Percentiles rank a stretch among this genome's conserved stretches.
Evolutionary conservation across 2,888 invertebrate species (phyloP).

Genomic region (Temnothorax ravouxi): DNA sequence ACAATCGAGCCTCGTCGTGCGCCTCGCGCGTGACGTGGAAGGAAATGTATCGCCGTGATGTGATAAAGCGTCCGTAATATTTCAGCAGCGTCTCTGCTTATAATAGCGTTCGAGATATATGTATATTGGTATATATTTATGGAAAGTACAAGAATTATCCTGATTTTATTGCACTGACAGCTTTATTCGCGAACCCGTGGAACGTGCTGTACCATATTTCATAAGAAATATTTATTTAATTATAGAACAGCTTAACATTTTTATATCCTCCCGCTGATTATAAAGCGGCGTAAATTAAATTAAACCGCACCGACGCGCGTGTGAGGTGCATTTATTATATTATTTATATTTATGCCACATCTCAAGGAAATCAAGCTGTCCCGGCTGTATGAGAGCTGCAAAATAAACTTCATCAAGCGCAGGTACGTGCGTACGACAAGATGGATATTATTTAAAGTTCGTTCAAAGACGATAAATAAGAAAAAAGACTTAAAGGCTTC

Average conservation of each 20-base stretch:
- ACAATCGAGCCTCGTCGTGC: slow-evolving; percentile 55
- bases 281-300: slow-evolving; percentile 27
- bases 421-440: background rate
- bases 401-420: background rate
- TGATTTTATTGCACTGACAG: slow-evolving; percentile 13
- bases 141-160: slow-evolving; percentile 1
- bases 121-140: background rate
- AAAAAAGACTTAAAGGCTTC: background rate
- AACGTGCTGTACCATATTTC: background rate
- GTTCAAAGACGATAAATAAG: background rate
- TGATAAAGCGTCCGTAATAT: slow-evolving; percentile 31
- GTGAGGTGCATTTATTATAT: slow-evolving; percentile 14
- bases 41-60: slow-evolving; percentile 41
- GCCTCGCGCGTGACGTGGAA: slow-evolving; percentile 48
- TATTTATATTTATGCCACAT: slow-evolving; percentile 24
- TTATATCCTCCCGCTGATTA: slow-evolving; percentile 4
- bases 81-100: slow-evolving; percentile 7
- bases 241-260: slow-evolving; percentile 30
- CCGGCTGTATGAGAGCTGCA: background rate
- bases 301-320: slow-evolving; percentile 2
- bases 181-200: background rate
- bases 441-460: slow-evolving; percentile 16
- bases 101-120: background rate
- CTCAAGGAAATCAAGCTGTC: slow-evolving; percentile 40
- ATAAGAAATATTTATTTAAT: slow-evolving; percentile 30